Conservation (phyloP, 2,797 vertebrate genomes). For the Pseudomugil tenellus region DNA sequence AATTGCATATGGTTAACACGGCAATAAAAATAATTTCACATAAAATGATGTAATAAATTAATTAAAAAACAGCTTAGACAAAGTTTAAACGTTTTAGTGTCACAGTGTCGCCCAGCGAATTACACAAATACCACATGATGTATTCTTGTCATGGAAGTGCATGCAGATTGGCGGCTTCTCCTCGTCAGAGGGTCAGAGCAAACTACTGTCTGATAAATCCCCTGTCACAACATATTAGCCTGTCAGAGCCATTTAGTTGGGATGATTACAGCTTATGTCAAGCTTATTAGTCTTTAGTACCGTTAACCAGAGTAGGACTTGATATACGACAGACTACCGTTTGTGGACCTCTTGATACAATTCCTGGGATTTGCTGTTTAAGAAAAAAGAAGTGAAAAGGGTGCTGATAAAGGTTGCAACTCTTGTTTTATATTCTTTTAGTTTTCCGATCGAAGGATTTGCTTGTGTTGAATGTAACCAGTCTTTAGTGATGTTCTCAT, state of each 20-base stretch:
- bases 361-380: conserved; percentile 32
- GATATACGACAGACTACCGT: conserved; percentile 47
- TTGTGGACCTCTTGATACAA: conserved; percentile 25
- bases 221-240: conserved; percentile 78
- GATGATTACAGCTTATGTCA: conserved; percentile 77
- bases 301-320: conserved; percentile 50
- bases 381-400: conserved; percentile 28
- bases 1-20: background rate
- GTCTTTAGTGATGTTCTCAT: conserved; percentile 5
- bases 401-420: conserved; percentile 27
- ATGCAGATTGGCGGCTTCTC: conserved; percentile 39
- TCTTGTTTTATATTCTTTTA: conserved; percentile 13
- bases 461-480: conserved; percentile 16
- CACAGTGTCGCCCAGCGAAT: conserved; percentile 4
- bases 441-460: conserved; percentile 3
- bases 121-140: background rate
- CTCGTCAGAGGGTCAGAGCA: conserved; percentile 49
- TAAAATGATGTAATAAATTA: background rate
- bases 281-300: conserved; percentile 77
- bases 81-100: background rate
- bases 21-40: background rate
- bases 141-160: conserved; percentile 42
- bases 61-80: background rate
- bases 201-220: conserved; percentile 67
- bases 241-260: conserved; percentile 61